These are phyloP conservation scores for Scolanthus callimorphus DNA, from an alignment of 92 coral and sea anemone genomes.

Conservation along the genomic window DNA sequence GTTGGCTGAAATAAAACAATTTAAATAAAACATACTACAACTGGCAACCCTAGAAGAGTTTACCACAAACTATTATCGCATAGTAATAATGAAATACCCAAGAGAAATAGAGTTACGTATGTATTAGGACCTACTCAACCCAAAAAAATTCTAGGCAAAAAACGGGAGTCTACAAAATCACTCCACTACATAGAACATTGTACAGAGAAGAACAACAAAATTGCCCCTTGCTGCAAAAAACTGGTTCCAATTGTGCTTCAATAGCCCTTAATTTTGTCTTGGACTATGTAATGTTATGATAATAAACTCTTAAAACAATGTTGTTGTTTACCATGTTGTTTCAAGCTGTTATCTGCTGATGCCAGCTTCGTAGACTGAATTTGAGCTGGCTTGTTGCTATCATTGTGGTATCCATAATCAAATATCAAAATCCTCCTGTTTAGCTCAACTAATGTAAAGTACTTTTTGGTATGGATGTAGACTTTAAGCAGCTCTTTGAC, in stretches of 20 bases:
- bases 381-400: constrained; percentile 25
- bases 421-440: constrained; percentile 23
- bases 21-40: neutral
- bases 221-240: too few relatives aligned
- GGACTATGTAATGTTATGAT: too few relatives aligned
- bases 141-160: too few relatives aligned
- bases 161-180: too few relatives aligned
- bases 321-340: constrained; percentile 41
- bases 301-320: too few relatives aligned
- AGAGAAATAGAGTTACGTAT: neutral
- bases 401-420: constrained; percentile 12
- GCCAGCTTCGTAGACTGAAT: constrained; percentile 30
- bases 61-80: too few relatives aligned
- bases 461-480: constrained; percentile 1
- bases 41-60: too few relatives aligned
- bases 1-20: constrained; percentile 37
- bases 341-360: constrained; percentile 50
- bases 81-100: too few relatives aligned
- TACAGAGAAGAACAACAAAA: neutral
- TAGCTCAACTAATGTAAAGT: constrained; percentile 24
- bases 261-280: too few relatives aligned
- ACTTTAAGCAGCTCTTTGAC: constrained; percentile 43
- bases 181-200: too few relatives aligned
- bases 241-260: too few relatives aligned
- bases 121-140: too few relatives aligned